phyloP scores from a whole-genome alignment of 2,888 invertebrate species.

The Diploptera punctata region DNA sequence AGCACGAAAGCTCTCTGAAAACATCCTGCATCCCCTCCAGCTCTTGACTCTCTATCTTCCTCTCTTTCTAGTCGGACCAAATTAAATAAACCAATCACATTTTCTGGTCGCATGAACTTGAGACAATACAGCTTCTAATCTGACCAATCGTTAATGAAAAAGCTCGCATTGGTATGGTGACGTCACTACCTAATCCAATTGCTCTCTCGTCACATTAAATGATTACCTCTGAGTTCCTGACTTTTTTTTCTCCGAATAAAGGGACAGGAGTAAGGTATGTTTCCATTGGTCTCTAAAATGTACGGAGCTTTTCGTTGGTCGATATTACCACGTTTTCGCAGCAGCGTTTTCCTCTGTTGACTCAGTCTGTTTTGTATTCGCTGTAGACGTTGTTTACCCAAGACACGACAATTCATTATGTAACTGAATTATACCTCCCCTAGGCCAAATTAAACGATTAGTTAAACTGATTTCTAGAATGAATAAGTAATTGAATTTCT shows the following conservation, averaged over 20 bases:
- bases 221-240: conserved; percentile 25
- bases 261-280: background rate
- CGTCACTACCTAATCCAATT: conserved; percentile 38
- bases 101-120: conserved; percentile 30
- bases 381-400: conserved; percentile 53
- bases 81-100: conserved; percentile 37
- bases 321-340: background rate
- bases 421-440: conserved; percentile 53
- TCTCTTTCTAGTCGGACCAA: too few species aligned
- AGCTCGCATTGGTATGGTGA: conserved; percentile 31
- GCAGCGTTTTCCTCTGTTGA: too few species aligned
- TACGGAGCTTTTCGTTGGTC: conserved; percentile 22
- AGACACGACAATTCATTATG: conserved; percentile 58
- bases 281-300: conserved; percentile 27
- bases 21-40: background rate
- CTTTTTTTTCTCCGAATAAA: background rate
- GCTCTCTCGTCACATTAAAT: conserved; percentile 35
- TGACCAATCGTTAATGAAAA: conserved; percentile 41
- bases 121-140: conserved; percentile 41
- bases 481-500: conserved; percentile 59
- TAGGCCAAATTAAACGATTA: conserved; percentile 57
- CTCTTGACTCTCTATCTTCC: too few species aligned
- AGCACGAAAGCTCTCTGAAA: background rate
- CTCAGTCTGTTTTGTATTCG: conserved; percentile 41
- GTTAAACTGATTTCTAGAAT: conserved; percentile 59